Evolutionary conservation across 2,888 invertebrate species (phyloP).

Genomic region (Tenodera sinensis): DNA sequence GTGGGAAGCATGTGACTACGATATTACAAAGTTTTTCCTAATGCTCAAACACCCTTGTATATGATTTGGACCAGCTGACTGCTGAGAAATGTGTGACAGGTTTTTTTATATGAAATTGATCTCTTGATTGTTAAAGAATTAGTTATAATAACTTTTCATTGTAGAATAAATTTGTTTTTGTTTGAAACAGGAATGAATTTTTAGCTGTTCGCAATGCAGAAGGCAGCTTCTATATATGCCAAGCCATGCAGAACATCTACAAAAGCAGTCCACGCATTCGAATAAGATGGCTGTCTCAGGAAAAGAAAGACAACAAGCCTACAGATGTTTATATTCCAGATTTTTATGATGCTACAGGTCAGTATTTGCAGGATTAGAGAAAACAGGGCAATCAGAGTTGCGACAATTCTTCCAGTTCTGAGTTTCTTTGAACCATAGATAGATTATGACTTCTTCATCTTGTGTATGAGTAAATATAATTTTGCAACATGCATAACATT

Average conservation of each 20-base stretch:
- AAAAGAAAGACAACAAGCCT: conserved; percentile 56
- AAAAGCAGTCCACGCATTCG: conserved; percentile 79
- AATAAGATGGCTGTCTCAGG: conserved; percentile 84
- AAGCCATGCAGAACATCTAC: conserved; percentile 86
- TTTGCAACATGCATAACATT: too few relatives aligned
- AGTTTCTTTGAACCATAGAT: too few relatives aligned
- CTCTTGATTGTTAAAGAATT: too few relatives aligned
- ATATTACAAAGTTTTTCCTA: too few relatives aligned
- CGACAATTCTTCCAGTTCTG: neutral
- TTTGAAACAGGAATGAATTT: conserved; percentile 68
- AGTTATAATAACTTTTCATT: too few relatives aligned
- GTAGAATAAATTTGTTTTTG: neutral
- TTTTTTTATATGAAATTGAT: too few relatives aligned
- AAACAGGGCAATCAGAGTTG: neutral
- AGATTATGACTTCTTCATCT: too few relatives aligned
- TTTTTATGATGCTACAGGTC: conserved; percentile 84
- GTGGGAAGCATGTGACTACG: too few relatives aligned
- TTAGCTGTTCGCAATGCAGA: conserved; percentile 87
- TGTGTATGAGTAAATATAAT: too few relatives aligned
- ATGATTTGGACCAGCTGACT: too few relatives aligned
- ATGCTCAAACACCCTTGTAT: too few relatives aligned
- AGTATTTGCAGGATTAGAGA: conserved; percentile 21
- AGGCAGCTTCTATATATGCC: conserved; percentile 84
- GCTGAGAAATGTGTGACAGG: too few relatives aligned
- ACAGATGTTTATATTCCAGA: conserved; percentile 79